Base-by-base conservation (phyloP, 2,797 vertebrate genomes). In the Fistularia tabacaria region DNA sequence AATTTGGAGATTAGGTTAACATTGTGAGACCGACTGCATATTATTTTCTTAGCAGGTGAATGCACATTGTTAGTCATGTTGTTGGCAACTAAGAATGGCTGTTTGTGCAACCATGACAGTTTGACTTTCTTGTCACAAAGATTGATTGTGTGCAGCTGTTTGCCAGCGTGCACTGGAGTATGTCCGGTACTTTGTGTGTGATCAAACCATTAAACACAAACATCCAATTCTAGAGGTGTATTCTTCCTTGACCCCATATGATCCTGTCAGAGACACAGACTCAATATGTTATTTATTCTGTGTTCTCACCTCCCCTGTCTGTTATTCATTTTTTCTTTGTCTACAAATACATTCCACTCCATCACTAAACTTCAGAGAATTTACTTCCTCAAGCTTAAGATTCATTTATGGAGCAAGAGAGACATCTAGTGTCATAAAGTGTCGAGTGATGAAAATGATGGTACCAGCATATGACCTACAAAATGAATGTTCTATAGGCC, bases 371-470 rank as follows among this genome's bases (percentile, higher is more conserved):
- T 74, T 74, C 47, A 64, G 49, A 40, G 10, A 46, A 45, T 46
- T 43, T 15, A 12, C 25, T 14, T 1, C 6, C 5, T 39, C 40
- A 42, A 54, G 12, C 12, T 56, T 7, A 12, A 45, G 13, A 54
- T 83, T 89, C 74, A 79, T 82, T 56, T 57, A 9, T 92, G 89
- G 89, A 92, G 91, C 88, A 44, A 91, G 87, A 91, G 90, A 89
- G 91, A 85, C 91, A 91, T 86, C 91, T 90, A 87, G 85, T 88
- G 91, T 57, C 11, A 5, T 14, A 46, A 13, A 9, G 45, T 9
- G 9, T 14, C 14, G 47, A 14, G 7, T 25, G 25, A 25, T 25
- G 25, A 25, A 25, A 25, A 25, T 25, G 5, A 25, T 25, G 25
- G 25, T 25, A 25, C 5, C 25, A 3, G 25, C 25, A 25, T 25